Evolutionary conservation across 2,888 invertebrate genomes (phyloP), one percentile per base, ranked within the genome.

Genomic region (Erynnis tages): DNA sequence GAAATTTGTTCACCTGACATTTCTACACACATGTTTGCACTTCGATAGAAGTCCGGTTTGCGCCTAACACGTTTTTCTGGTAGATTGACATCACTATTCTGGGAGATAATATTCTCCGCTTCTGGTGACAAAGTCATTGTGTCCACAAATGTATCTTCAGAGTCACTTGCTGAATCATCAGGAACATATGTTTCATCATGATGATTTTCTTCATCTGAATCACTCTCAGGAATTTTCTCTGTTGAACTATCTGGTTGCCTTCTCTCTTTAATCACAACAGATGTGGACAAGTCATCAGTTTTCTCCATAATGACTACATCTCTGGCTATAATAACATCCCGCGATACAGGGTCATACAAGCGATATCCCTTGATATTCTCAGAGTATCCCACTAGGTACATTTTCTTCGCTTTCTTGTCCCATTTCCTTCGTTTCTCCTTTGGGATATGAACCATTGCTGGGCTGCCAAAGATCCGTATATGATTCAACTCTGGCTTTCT

Each of bases 331-430:
- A n/a, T 27, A 1, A 27, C 14, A 1, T 25, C 6, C 5, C 5
- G 11, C 5, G 40, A 4, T 11, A n/a, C 56, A 1, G 58, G 58
- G 35, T 61, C 30, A 43, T 58, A 57, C 2, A 62, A 25, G n/a
- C 65, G 54, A 38, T 65, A 65, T 0, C 62, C 66, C 37, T 66
- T 64, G 0, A 56, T 40, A 48, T 57, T 56, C 4, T 64, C 60
- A 11, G 55, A 30, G 49, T 57, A 64, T 3, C 64, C 60, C 8
- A 27, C 27, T 10, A 27, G n/a, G 4, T n/a, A 10, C 16, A 41
- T 14, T 13, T 27, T 41, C 3, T 41, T 14, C 2, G 40, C 14
- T 4, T 41, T 41, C 5, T 27, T 41, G 2, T 27, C 40, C 27
- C 25, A 41, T 16, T 41, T 41, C 5, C 4, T 14, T 4, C 27